Evolutionary conservation across 2,888 invertebrate genomes (phyloP).

Genomic region (Cataglyphis rosenhaueri): DNA sequence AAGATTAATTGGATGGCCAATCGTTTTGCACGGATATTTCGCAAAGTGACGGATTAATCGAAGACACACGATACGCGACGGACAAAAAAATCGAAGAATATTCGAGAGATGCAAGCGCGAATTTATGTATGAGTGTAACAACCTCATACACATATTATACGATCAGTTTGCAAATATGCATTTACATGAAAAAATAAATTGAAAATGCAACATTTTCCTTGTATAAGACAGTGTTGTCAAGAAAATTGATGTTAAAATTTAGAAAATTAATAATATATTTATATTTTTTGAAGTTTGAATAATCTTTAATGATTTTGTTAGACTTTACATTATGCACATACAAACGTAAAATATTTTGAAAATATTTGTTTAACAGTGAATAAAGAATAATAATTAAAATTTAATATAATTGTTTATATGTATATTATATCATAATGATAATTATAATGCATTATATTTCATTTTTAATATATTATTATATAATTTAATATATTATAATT

Average conservation of each 20-base stretch:
- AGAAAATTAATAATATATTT: too few species aligned
- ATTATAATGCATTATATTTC: too few species aligned
- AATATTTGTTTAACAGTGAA: not conserved
- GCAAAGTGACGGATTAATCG: constrained; percentile 51
- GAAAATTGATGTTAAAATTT: not conserved
- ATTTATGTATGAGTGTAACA: constrained; percentile 14
- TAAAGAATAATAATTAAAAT: not conserved
- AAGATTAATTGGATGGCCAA: constrained; percentile 51
- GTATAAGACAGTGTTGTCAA: not conserved
- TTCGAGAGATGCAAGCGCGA: constrained; percentile 10
- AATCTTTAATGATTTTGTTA: too few species aligned
- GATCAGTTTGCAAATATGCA: not conserved
- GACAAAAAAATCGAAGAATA: constrained; percentile 48
- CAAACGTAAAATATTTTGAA: not conserved
- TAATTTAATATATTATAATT: not conserved
- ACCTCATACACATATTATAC: not conserved
- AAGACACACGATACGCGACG: constrained; percentile 44
- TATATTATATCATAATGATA: too few species aligned
- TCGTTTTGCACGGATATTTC: constrained; percentile 56
- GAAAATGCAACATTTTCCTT: not conserved
- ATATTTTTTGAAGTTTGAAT: too few species aligned
- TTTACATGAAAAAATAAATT: not conserved
- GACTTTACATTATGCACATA: too few species aligned
- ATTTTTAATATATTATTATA: too few species aligned
- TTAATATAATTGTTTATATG: too few species aligned